Percentiles rank a stretch among this genome's conserved stretches.
Evolutionary conservation across 2,888 invertebrate genomes (phyloP).

Genomic region (Meteorus cinctellus): DNA sequence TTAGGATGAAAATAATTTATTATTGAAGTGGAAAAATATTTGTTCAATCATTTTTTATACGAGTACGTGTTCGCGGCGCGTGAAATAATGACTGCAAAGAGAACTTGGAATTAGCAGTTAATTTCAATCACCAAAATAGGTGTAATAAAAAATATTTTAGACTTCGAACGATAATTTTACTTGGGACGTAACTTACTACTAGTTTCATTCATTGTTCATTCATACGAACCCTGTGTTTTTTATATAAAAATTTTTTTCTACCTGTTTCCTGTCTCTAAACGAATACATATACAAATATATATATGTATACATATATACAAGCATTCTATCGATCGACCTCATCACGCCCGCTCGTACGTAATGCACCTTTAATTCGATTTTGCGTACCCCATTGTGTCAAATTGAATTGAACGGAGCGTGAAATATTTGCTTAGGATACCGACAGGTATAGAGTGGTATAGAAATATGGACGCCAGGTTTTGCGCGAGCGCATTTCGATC

Average conservation of each 20-base stretch:
- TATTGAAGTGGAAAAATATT: too few relatives aligned
- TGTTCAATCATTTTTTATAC: too few relatives aligned
- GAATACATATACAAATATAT: not conserved
- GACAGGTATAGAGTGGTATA: constrained; percentile 49
- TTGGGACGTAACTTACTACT: too few relatives aligned
- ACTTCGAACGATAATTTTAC: too few relatives aligned
- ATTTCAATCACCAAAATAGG: too few relatives aligned
- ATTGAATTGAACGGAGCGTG: constrained; percentile 64
- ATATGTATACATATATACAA: not conserved
- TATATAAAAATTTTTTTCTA: not conserved
- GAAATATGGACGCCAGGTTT: not conserved
- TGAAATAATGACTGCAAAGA: too few relatives aligned
- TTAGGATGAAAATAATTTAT: too few relatives aligned
- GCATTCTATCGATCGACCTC: constrained; percentile 15
- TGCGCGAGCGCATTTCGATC: not conserved
- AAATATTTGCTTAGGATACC: constrained; percentile 65
- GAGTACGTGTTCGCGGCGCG: too few relatives aligned
- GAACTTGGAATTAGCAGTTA: too few relatives aligned
- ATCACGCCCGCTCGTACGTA: constrained; percentile 48
- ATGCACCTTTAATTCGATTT: constrained; percentile 66
- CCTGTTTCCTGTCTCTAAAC: not conserved
- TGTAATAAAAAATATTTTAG: too few relatives aligned
- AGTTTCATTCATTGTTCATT: too few relatives aligned
- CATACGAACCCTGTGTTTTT: not conserved
- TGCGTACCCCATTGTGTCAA: constrained; percentile 61